Base-by-base conservation (phyloP, 2,888 invertebrate species). In the Anthophora plumipes region DNA sequence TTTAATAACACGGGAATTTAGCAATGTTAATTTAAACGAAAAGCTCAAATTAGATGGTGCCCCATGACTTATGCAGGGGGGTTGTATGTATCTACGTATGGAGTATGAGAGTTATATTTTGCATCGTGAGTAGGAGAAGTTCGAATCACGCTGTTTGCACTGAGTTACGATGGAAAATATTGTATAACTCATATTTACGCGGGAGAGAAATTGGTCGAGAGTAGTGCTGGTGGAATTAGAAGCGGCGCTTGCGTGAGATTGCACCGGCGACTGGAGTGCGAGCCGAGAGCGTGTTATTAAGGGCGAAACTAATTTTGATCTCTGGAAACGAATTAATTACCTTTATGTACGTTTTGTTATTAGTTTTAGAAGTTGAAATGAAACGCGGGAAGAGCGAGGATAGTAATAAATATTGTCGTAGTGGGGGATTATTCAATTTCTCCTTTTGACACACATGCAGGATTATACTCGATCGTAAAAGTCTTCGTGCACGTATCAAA, bases 131-230 rank as follows among this genome's bases (percentile, higher is more conserved):
- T n/a, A n/a, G n/a, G 43, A 69, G 43, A 46, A 25, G 60, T 73
- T 54, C 25, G 68, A 64, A 76, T 78, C 59, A n/a, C 70, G 50
- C 12, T 59, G 59, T 76, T 77, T 63, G 59, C 64, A 37, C n/a
- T 31, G 20, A 39, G 43, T 41, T n/a, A 22, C 52, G 63, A 25
- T 59, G 64, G 41, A 60, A 79, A 79, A 59, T 41, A 77, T 64
- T 52, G 57, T 31, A 52, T 54, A 77, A 77, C 69, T 77, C 59
- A 46, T 54, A 46, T 66, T 77, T 60, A 48, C 17, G 59, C 46
- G 22, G n/a, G 12, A 14, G 68, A 46, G 37, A 43, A 60, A 67
- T 60, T 57, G 39, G 50, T 17, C 55, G 68, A 57, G 60, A 17
- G 50, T 20, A n/a, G 17, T 43, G 50, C 20, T 5, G 20, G 50